Evolutionary conservation across 2,797 vertebrate genomes (phyloP).

Genomic region (Vipera ursinii): DNA sequence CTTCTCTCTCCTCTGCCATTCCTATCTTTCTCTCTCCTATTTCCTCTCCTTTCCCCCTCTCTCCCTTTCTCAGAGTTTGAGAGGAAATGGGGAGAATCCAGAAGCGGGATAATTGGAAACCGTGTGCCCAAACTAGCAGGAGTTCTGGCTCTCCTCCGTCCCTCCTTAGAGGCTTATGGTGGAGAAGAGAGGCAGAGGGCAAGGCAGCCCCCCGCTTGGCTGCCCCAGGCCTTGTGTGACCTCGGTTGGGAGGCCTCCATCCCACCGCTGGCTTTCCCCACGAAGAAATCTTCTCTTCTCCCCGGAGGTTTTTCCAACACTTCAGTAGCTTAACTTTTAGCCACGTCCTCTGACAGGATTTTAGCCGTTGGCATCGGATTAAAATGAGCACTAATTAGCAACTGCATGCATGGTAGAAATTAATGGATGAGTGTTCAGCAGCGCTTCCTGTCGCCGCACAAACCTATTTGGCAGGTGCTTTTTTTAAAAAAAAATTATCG

Average conservation of each 20-base stretch:
- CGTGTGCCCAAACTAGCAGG: slow-evolving; percentile 61
- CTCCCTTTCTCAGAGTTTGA: accelerated
- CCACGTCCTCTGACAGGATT: background rate
- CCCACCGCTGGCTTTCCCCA: background rate
- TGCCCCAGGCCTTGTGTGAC: background rate
- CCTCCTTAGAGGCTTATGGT: slow-evolving; percentile 50
- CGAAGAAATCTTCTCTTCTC: background rate
- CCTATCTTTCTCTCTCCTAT: background rate
- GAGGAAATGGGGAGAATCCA: slow-evolving; percentile 1
- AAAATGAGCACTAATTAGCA: background rate
- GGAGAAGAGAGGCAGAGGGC: slow-evolving; percentile 57
- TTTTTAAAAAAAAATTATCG: too few relatives aligned
- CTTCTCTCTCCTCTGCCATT: background rate
- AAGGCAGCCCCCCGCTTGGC: background rate
- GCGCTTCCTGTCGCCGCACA: background rate
- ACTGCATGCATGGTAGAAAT: background rate
- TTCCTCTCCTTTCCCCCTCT: too few relatives aligned
- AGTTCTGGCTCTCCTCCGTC: slow-evolving; percentile 54
- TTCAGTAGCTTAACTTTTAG: background rate
- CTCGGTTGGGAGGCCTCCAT: background rate
- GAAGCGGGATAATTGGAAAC: slow-evolving; percentile 57
- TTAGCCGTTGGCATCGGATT: background rate
- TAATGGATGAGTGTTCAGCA: background rate
- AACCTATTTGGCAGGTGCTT: accelerated
- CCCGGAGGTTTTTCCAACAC: background rate